Conservation (phyloP, 2,797 vertebrate species). For the Glyptemys insculpta region DNA sequence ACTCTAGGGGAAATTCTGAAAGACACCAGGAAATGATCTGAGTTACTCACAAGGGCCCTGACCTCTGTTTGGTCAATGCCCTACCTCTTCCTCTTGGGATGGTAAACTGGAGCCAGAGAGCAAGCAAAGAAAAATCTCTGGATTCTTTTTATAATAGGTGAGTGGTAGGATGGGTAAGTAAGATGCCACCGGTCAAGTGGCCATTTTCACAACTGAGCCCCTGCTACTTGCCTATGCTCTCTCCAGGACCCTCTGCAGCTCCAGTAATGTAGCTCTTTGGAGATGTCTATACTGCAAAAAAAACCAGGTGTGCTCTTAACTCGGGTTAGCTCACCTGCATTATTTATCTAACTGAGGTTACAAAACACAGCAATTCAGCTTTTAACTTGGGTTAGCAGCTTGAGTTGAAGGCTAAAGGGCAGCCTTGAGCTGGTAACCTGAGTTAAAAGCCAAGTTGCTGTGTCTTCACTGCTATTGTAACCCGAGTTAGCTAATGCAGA, state of each 20-base stretch:
- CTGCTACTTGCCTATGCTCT: neutral
- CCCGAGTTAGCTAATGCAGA: neutral
- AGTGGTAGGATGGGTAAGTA: neutral
- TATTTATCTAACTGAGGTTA: too few relatives aligned
- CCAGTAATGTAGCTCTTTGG: neutral
- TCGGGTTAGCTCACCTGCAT: too few relatives aligned
- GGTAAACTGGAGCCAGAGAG: neutral
- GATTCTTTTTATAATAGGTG: neutral
- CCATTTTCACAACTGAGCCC: neutral
- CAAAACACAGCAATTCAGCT: too few relatives aligned
- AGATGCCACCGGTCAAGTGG: neutral
- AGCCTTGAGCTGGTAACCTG: too few relatives aligned
- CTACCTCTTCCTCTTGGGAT: neutral
- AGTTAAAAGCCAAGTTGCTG: too few relatives aligned
- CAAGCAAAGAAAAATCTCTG: neutral
- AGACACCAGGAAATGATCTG: neutral
- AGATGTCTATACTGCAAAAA: too few relatives aligned
- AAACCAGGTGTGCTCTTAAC: too few relatives aligned
- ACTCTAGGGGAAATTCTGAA: neutral
- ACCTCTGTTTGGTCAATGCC: neutral
- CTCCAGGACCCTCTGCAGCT: neutral
- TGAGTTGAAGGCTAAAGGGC: too few relatives aligned
- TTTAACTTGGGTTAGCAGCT: too few relatives aligned
- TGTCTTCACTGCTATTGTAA: too few relatives aligned
- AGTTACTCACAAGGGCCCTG: neutral